phyloP scores from a whole-genome alignment of 2,888 invertebrate genomes.

The Philaethria dido region DNA sequence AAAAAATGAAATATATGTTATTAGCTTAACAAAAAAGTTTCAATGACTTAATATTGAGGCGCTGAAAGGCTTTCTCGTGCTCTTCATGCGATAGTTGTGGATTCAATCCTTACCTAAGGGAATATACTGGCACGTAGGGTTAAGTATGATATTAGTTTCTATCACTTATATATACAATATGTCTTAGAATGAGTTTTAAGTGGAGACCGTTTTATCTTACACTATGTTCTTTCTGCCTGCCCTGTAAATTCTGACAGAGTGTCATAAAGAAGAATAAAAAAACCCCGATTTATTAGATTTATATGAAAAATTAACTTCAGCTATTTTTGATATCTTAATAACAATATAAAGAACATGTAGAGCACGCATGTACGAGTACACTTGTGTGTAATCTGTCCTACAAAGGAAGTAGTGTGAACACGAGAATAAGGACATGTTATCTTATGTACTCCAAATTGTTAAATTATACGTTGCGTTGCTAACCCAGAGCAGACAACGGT shows the following conservation, averaged over 20 bases:
- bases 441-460: slow-evolving; percentile 17
- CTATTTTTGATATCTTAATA: background rate
- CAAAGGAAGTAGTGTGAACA: background rate
- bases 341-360: background rate
- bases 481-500: background rate
- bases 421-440: background rate
- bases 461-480: slow-evolving; percentile 4
- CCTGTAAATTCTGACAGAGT: too few species aligned
- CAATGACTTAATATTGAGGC: too few species aligned
- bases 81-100: too few species aligned
- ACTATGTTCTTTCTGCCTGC: too few species aligned
- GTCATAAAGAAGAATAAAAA: too few species aligned
- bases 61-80: too few species aligned
- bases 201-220: too few species aligned
- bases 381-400: background rate
- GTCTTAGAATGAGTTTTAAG: too few species aligned
- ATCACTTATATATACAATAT: too few species aligned
- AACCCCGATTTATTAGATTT: background rate
- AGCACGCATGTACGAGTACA: background rate
- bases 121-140: too few species aligned
- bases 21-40: background rate
- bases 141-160: too few species aligned
- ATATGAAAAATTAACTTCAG: background rate
- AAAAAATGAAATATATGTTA: background rate
- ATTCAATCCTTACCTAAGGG: too few species aligned